A percentile compares a stretch with the other conserved stretches of the same genome.
Conservation (phyloP, 2,797 vertebrate species). For the Fundulus diaphanus region DNA sequence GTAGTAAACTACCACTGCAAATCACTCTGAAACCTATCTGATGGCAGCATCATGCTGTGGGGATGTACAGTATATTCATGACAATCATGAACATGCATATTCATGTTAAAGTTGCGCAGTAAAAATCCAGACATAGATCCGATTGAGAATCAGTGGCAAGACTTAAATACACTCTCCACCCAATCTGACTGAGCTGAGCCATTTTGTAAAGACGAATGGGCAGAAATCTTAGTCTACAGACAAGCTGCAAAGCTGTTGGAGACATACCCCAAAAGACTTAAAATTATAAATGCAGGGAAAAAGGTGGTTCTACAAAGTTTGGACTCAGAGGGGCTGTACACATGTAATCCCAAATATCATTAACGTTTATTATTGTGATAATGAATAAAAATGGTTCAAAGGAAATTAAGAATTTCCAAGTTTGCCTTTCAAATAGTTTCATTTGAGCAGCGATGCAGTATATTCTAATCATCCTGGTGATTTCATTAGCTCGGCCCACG, state of each 20-base stretch:
- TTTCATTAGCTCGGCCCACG: constrained; percentile 53
- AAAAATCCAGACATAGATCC: not conserved
- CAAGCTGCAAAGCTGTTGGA: not conserved
- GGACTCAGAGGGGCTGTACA: not conserved
- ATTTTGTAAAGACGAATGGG: too few species aligned
- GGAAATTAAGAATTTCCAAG: not conserved
- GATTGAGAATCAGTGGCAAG: not conserved
- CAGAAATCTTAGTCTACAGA: not conserved
- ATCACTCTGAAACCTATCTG: too few species aligned
- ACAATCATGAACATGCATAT: not conserved
- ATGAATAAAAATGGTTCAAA: not conserved
- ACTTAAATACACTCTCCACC: not conserved
- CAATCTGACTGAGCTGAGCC: too few species aligned
- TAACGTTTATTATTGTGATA: not conserved
- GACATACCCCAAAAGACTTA: too few species aligned
- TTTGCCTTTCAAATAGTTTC: constrained; percentile 13
- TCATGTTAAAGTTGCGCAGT: too few species aligned
- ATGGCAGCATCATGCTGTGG: not conserved
- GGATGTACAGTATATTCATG: not conserved
- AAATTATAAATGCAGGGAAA: too few species aligned
- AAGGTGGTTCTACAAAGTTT: not conserved
- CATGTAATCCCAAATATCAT: not conserved
- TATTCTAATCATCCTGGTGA: constrained; percentile 59
- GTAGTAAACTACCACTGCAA: too few species aligned
- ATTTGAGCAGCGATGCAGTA: constrained; percentile 25